Evolutionary conservation across 2,797 vertebrate genomes (phyloP), one percentile per base, ranked within the genome.

Genomic region (Pangasius sanitwongsei): DNA sequence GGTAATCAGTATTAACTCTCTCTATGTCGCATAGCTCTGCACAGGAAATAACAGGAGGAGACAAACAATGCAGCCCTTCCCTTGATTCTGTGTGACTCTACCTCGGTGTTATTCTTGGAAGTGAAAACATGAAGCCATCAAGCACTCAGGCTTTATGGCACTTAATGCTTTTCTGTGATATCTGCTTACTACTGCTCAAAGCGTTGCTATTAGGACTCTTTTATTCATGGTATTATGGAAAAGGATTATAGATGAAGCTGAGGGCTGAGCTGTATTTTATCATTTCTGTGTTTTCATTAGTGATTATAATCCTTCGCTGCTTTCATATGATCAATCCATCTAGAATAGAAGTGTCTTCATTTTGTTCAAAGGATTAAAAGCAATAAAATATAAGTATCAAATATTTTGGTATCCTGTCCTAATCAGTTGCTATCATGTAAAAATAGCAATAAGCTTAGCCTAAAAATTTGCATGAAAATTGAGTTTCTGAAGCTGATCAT

Each of bases 21-120:
- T 57, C 53, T 72, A 50, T 67, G 70, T 93, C 88, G 90, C 90
- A 91, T 85, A 55, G 90, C 91, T 88, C 87, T 77, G 65, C 85
- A 81, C 59, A 88, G 53, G 87, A 93, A 94, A 89, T 74, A 91
- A 90, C 86, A 34, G 70, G 92, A 89, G 57, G 63, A 69, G 65
- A 61, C 74, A 92, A 86, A 69, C 63, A 48, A 37, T 6, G 2
- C 25, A 74, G n/a, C 85, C 50, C 67, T 69, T 67, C 65, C 75
- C 28, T 86, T 88, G 77, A 65, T 41, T 70, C 65, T 34, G n/a
- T 6, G 18, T 53, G 44, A 48, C 15, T 25, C 31, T 31, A 50
- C 18, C 5, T 23, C 23, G 4, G 2, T 53, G 53, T 53, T 53
- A 53, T 69, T 69, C 44, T 34, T 1, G 41, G 61, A 84, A 48